Evolutionary conservation across 1,140 invertebrate species (phyloP), one percentile per base, ranked within the genome.

Genomic region (Plodia interpunctella): DNA sequence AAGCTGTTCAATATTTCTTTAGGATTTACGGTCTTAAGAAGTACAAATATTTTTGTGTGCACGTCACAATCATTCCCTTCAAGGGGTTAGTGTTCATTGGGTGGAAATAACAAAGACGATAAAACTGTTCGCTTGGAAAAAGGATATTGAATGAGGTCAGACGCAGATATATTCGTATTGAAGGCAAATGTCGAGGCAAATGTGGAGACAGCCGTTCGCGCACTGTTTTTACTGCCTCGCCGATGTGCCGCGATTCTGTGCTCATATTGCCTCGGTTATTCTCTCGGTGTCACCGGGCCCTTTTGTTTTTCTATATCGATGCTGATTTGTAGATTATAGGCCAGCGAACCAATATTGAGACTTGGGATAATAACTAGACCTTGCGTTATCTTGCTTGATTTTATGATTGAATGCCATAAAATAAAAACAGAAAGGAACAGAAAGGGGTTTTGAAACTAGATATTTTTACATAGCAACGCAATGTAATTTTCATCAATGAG

Each of bases 91-190:
- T 79, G 80, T 78, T 85, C 79, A 85, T 79, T 74, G 79, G 78
- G 82, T 87, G 82, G 83, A 87, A 87, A 82, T 87, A 85, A 85
- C 83, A 85, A 82, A 85, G 80, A 79, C 78, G 80, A 85, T 87
- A 87, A 87, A 87, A 85, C 73, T 82, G 74, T 85, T 85, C 80
- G 76, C 66, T 82, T 73, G 79, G 83, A 87, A 87, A 87, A 87
- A 82, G 79, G 80, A 78, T 83, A 87, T 87, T 84, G 82, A 83
- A 85, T 80, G 74, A 80, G 83, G 83, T 83, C 83, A 79, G 65
- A 78, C 72, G 72, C 74, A 82, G 72, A 78, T 79, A 80, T 81
- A 82, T 83, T 82, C 78, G 69, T 71, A 76, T 74, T 76, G 69
- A 72, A 78, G 71, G 70, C 72, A 77, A 84, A 83, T 77, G 75